A percentile compares a stretch with the other conserved stretches of the same genome.
Conservation (phyloP, 1,140 invertebrate genomes). For the Penaeus indicus region DNA sequence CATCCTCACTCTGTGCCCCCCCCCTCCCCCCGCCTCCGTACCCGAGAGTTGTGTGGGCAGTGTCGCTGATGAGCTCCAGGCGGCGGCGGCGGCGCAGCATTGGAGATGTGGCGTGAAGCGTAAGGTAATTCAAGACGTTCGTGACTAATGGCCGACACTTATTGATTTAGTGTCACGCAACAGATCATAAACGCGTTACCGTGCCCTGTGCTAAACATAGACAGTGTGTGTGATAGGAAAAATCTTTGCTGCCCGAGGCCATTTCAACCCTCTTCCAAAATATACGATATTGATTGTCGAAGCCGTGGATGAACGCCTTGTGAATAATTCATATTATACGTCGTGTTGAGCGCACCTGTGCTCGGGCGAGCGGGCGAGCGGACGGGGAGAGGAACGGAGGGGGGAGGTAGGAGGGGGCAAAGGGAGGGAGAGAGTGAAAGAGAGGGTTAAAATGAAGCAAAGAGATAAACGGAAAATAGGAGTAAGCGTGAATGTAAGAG, state of each 20-base stretch:
- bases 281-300: conserved; percentile 52
- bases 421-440: conserved; percentile 18
- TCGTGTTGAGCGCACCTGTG: conserved; percentile 49
- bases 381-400: neutral
- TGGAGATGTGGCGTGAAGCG: conserved; percentile 3
- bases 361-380: conserved; percentile 2
- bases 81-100: no score
- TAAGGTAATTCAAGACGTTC: conserved; percentile 6
- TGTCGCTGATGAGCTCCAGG: no score
- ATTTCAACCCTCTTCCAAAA: conserved; percentile 22
- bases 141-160: conserved; percentile 31
- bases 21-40: neutral
- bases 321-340: conserved; percentile 50
- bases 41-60: no score
- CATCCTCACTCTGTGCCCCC: no score
- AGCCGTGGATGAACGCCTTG: conserved; percentile 42
- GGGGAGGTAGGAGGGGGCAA: neutral
- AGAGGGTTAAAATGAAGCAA: neutral
- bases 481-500: no score
- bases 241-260: neutral
- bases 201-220: conserved; percentile 1
- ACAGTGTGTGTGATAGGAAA: conserved; percentile 18
- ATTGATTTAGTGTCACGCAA: conserved; percentile 47
- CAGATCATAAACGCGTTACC: conserved; percentile 25
- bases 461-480: no score